Evolutionary conservation across 2,113 vertebrate genomes (phyloP), one percentile per base, ranked within the genome.

Genomic region (Mustelus asterias): DNA sequence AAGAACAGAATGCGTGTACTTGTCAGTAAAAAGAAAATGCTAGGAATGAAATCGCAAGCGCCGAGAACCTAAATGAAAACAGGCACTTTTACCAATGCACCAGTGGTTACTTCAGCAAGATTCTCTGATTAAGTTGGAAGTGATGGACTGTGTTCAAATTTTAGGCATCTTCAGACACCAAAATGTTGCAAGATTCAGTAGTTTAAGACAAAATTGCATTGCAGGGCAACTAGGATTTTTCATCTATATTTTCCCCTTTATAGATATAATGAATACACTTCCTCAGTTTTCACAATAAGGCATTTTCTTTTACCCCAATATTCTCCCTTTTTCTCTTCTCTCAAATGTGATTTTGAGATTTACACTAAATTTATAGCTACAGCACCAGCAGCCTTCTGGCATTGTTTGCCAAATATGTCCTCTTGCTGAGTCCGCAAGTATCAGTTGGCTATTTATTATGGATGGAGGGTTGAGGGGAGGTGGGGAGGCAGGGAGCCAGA

Each of bases 1-100:
- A 72, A 95, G 67, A 72, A 95, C 67, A 29, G 65, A 95, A 95
- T 70, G 67, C 33, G 37, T 69, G 41, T 44, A 95, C 93, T 95
- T 72, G 67, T 95, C 93, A 72, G 41, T 72, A 95, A 72, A 44
- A 26, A 58, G 8, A 63, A 65, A 67, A 69, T 48, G 22, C n/a
- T 3, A 44, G n/a, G 5, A 95, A 94, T 48, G 20, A 70, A 94
- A 48, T 72, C 41, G 48, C 41, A 29, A 26, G 10, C 67, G 54
- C 26, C 26, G 41, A 72, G 5, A 48, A 22, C 37, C n/a, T 41
- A 95, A 72, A 95, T 48, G 67, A 95, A 95, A 95, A 41, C 69
- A 72, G 67, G 11, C 24, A 72, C 24, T 33, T 95, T 95, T 48
- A 72, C 67, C 70, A 63, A 72, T 24, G 9, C 29, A 24, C 90